Percentiles rank a stretch among this genome's conserved stretches.
Evolutionary conservation across 2,113 vertebrate species (phyloP).

Genomic region (Brienomyrus brachyistius): DNA sequence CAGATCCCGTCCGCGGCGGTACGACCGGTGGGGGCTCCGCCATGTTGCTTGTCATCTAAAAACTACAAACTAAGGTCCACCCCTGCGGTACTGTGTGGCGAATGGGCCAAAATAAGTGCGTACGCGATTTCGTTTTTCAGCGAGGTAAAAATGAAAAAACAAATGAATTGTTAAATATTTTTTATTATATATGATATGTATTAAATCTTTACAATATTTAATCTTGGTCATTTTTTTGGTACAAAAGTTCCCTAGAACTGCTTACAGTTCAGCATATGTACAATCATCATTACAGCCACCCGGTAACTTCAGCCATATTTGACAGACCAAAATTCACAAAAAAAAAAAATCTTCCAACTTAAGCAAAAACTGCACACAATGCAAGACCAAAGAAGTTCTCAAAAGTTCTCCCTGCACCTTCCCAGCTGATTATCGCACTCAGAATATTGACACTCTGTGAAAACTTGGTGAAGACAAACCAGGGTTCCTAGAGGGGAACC

Average conservation of each 20-base stretch:
- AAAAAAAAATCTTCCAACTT: not conserved
- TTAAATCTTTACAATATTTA: conserved; percentile 31
- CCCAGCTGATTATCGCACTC: not conserved
- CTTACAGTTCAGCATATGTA: conserved; percentile 24
- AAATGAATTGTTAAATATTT: not conserved
- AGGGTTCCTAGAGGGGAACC: not conserved
- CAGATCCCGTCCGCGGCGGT: conserved; percentile 21
- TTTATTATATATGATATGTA: conserved; percentile 41
- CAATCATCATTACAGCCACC: conserved; percentile 21
- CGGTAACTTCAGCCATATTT: not conserved
- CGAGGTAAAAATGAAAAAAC: not conserved
- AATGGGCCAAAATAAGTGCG: conserved; percentile 6
- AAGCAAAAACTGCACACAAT: not conserved
- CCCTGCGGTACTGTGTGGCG: conserved; percentile 4
- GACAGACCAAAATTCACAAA: not conserved
- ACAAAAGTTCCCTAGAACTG: conserved; percentile 29
- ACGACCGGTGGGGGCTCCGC: conserved; percentile 25
- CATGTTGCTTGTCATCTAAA: conserved; percentile 59
- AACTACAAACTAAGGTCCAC: conserved; percentile 36
- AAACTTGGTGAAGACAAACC: not conserved
- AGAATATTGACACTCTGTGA: not conserved
- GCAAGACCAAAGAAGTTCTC: not conserved
- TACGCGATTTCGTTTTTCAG: not conserved
- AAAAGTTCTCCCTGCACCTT: not conserved
- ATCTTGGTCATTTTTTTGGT: conserved; percentile 29